A percentile compares a stretch with the other conserved stretches of the same genome.
These are phyloP conservation scores for Pandemis corylana DNA, from an alignment of 2,888 invertebrate species.

Conservation along the genomic window DNA sequence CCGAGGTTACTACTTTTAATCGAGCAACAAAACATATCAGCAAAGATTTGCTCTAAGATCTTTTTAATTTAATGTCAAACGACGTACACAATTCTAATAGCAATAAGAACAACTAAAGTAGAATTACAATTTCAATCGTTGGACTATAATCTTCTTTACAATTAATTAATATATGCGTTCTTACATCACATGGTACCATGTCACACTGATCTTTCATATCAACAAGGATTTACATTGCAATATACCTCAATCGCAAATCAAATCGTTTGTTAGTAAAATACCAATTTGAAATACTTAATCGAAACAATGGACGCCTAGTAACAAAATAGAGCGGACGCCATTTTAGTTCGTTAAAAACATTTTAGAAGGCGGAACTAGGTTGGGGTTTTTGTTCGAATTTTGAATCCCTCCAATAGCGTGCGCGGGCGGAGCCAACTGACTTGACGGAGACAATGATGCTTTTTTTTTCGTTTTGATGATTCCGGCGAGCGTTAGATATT, in stretches of 20 bases:
- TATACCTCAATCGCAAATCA: background rate
- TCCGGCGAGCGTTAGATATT: conserved; percentile 47
- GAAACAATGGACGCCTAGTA: conserved; percentile 62
- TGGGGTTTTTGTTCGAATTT: conserved; percentile 83
- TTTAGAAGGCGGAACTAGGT: conserved; percentile 84
- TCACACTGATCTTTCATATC: background rate
- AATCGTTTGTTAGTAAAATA: conserved; percentile 47
- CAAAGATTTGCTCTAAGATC: no score
- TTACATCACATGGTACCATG: background rate
- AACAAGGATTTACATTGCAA: background rate
- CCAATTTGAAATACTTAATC: conserved; percentile 54
- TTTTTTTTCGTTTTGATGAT: conserved; percentile 68
- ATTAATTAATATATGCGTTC: background rate
- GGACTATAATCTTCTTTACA: no score
- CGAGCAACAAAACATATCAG: no score
- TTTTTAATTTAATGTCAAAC: no score
- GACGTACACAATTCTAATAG: no score
- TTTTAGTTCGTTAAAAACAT: conserved; percentile 81
- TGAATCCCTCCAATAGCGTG: conserved; percentile 80
- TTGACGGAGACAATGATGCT: conserved; percentile 79
- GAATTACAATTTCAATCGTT: no score
- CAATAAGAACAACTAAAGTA: no score
- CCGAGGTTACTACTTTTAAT: no score
- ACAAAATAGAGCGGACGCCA: conserved; percentile 79
- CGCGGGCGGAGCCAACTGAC: conserved; percentile 83